A percentile compares a stretch with the other conserved stretches of the same genome.
Conservation (phyloP, 2,113 vertebrate species). For the Propithecus coquereli region DNA sequence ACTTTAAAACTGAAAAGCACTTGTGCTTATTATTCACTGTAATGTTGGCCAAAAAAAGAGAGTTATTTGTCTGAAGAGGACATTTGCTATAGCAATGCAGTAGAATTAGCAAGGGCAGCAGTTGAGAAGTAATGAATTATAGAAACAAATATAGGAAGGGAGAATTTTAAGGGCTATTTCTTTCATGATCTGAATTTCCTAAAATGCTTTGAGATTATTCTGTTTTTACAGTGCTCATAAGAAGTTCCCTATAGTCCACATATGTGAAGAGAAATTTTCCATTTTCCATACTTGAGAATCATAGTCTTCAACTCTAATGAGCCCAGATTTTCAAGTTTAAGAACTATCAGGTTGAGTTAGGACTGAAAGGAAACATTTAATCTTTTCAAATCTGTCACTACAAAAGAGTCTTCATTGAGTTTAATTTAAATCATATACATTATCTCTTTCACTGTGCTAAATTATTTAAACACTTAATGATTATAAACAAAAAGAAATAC, state of each 20-base stretch:
- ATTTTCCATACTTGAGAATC: background rate
- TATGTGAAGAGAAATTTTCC: background rate
- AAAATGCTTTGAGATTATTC: background rate
- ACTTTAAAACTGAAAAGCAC: background rate
- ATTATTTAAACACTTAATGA: conserved; percentile 8
- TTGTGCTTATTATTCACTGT: background rate
- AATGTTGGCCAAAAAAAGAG: background rate
- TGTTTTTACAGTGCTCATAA: background rate
- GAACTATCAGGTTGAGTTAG: background rate
- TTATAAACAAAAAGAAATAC: background rate
- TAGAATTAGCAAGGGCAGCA: background rate
- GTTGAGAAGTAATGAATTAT: background rate
- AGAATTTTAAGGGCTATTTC: background rate
- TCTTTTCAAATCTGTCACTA: background rate
- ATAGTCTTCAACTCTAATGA: background rate
- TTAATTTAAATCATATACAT: background rate
- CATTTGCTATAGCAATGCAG: background rate
- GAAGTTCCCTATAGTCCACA: background rate
- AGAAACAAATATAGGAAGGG: background rate
- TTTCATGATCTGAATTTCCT: background rate
- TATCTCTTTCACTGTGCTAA: background rate
- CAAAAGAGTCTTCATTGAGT: background rate
- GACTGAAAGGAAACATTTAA: background rate
- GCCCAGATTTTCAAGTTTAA: background rate
- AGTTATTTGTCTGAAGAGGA: background rate